A percentile compares a stretch with the other conserved stretches of the same genome.
Conservation (phyloP, 2,113 vertebrate genomes). For the Hypanus sabinus region DNA sequence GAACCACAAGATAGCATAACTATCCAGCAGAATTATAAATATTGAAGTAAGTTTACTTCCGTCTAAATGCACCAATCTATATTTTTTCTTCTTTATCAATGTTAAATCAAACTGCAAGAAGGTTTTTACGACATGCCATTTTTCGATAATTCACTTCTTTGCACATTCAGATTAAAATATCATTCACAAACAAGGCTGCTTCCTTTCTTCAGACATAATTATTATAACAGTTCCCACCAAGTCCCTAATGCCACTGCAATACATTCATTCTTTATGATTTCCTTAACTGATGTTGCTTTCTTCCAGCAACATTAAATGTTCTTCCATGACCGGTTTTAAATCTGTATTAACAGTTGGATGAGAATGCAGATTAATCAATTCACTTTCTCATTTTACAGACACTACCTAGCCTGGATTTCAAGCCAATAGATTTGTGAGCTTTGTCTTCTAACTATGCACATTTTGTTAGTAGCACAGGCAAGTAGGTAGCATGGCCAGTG, state of each 20-base stretch:
- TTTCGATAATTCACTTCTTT: slow-evolving; percentile 15
- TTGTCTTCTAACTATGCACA: not conserved
- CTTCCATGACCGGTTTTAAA: slow-evolving; percentile 27
- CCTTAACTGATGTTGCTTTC: slow-evolving; percentile 35
- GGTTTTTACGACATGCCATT: not conserved
- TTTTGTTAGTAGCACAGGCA: slow-evolving; percentile 25
- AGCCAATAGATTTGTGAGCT: slow-evolving; percentile 30
- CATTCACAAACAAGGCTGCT: slow-evolving; percentile 34
- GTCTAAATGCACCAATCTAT: not conserved
- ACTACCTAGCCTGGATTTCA: slow-evolving; percentile 29
- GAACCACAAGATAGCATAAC: too few relatives aligned
- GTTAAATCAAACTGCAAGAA: not conserved
- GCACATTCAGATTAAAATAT: slow-evolving; percentile 30
- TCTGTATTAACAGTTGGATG: slow-evolving; percentile 20
- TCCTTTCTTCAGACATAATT: slow-evolving; percentile 37
- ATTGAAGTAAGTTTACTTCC: not conserved
- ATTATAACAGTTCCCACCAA: slow-evolving; percentile 32
- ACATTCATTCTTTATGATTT: slow-evolving; percentile 37
- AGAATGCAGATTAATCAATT: slow-evolving; percentile 24
- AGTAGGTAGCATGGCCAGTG: not conserved
- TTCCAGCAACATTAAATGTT: slow-evolving; percentile 34
- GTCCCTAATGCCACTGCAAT: slow-evolving; percentile 27
- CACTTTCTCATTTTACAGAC: slow-evolving; percentile 37
- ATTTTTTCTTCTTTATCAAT: not conserved
- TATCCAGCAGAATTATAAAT: not conserved